phyloP scores from a whole-genome alignment of 2,797 vertebrate genomes.

The Myripristis jacobus region DNA sequence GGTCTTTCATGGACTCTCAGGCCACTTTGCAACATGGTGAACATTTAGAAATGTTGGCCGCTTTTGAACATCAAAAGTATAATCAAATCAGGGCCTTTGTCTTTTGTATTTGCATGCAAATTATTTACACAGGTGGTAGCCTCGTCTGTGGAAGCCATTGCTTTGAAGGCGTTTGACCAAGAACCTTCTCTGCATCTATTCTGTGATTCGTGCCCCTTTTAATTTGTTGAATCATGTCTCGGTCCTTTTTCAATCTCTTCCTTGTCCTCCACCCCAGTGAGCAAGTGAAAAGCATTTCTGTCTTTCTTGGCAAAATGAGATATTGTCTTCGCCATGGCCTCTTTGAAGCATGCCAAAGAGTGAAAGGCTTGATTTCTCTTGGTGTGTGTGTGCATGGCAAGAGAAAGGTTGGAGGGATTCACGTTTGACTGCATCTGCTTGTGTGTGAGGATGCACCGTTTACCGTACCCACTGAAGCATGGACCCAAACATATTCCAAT shows the following conservation, averaged over 20 bases:
- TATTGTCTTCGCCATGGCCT: slow-evolving; percentile 12
- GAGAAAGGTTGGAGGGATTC: slow-evolving; percentile 1
- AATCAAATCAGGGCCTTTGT: slow-evolving; percentile 1
- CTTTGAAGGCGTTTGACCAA: not conserved
- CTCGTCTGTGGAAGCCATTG: not conserved
- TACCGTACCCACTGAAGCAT: slow-evolving; percentile 46
- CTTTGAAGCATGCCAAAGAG: slow-evolving; percentile 14
- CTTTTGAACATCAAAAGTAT: not conserved
- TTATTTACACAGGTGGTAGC: not conserved
- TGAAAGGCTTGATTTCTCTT: slow-evolving; percentile 21
- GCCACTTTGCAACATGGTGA: not conserved
- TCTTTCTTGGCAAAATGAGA: slow-evolving; percentile 15
- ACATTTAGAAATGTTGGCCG: not conserved
- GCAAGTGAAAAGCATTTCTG: not conserved
- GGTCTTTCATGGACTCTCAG: not conserved
- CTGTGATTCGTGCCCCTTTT: too few species aligned
- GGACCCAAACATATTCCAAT: slow-evolving; percentile 58
- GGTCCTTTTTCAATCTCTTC: not conserved
- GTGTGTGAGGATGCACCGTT: slow-evolving; percentile 36
- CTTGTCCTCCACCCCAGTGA: not conserved
- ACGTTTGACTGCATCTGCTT: slow-evolving; percentile 36
- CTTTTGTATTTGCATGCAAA: not conserved
- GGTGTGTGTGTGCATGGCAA: slow-evolving; percentile 15
- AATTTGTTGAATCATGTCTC: too few species aligned
- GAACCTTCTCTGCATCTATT: not conserved